Base-by-base conservation (phyloP, 2,888 invertebrate genomes). In the Tinea pellionella region DNA sequence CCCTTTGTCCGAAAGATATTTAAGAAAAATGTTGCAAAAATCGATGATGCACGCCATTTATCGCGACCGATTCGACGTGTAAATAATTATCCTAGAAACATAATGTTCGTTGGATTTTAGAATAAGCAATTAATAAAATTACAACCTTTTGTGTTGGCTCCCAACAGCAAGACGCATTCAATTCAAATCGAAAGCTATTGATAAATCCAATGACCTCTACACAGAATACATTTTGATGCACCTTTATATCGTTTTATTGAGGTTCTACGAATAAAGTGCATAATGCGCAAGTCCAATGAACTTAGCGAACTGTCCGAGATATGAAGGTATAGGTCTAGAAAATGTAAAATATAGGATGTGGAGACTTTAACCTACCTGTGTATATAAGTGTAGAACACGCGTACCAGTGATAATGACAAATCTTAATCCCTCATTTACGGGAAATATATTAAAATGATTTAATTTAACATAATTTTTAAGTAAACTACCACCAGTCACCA, bases 241-340 rank as follows among this genome's bases (percentile, higher is more conserved):
- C 3, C 9, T 19, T 55, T 18, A 19, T n/a, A 55, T 7, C n/a
- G n/a, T 19, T 55, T 19, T 16, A 55, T 55, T 6, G 24, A 24
- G 12, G 19, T 19, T 16, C 24, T n/a, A 57, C 3, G 7, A 3
- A 29, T 7, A 30, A 57, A 16, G 32, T 57, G 57, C 57, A 57
- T 30, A 19, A 55, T 32, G 57, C 57, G 57, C 57, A 57, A 7
- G 57, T 57, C 57, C 32, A 32, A 32, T 57, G 57, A 32, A 57
- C 57, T 32, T n/a, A 32, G 32, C 57, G 13, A 15, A n/a, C 32
- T 32, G 57, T 15, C 57, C 13, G 57, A 32, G 57, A 57, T 15
- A 32, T 32, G 4, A 53, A 18, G 24, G 53, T 6, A 24, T 18
- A 12, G 19, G 12, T 53, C 53, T 9, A 12, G 24, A 53, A 53